These are phyloP conservation scores for Blennius ocellaris DNA, from an alignment of 2,113 vertebrate genomes.

Conservation along the genomic window DNA sequence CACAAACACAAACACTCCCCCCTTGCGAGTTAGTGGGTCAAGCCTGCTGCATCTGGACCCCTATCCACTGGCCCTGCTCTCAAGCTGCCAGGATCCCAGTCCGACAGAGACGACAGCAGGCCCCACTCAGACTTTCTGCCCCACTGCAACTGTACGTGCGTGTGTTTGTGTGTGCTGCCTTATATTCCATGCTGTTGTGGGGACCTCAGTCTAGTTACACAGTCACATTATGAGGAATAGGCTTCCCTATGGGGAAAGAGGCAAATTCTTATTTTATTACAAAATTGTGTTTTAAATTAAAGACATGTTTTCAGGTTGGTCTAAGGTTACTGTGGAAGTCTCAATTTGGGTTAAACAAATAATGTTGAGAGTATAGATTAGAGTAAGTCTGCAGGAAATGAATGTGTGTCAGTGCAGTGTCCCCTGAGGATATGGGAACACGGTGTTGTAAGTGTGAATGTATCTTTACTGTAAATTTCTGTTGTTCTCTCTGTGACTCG, in stretches of 20 bases:
- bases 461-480: constrained; percentile 40
- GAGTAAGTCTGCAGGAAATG: too few relatives aligned
- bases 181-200: too few relatives aligned
- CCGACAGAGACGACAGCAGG: constrained; percentile 61
- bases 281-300: constrained; percentile 11
- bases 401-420: too few relatives aligned
- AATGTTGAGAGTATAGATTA: too few relatives aligned
- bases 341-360: too few relatives aligned
- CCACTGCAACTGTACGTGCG: constrained; percentile 39
- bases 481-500: constrained; percentile 37
- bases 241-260: too few relatives aligned
- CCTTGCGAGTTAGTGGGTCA: constrained; percentile 63
- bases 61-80: constrained; percentile 59
- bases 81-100: constrained; percentile 76
- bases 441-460: too few relatives aligned
- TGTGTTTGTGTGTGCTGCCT: constrained; percentile 28
- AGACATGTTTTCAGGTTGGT: too few relatives aligned
- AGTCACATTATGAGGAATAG: too few relatives aligned
- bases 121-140: constrained; percentile 45
- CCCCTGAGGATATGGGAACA: too few relatives aligned
- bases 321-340: too few relatives aligned
- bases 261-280: neutral
- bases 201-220: too few relatives aligned
- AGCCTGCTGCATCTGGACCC: constrained; percentile 81
- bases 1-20: constrained; percentile 16